Base-by-base conservation (phyloP, 2,113 vertebrate genomes). In the Dasyprocta punctata region DNA sequence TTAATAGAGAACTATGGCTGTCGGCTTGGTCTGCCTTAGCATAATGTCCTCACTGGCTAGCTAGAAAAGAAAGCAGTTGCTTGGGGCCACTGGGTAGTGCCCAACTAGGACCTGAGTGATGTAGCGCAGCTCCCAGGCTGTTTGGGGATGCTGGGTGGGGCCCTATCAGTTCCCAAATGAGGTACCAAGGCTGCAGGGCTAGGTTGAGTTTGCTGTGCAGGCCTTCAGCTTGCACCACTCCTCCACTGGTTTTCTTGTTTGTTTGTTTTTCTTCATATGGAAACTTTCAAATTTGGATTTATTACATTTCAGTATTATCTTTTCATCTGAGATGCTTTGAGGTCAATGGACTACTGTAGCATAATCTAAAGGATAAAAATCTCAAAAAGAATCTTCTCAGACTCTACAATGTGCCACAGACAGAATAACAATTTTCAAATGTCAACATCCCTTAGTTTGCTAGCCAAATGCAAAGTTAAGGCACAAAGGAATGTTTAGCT, bases 371-470 rank as follows among this genome's bases (percentile, higher is more conserved):
- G 1, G 52, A 49, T 10, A 65, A 56, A 28, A 83, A 7, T 41
- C 3, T 38, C 11, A 41, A 49, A 90, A 8, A 33, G 44, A 81
- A 30, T 17, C 17, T 93, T 73, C 54, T 75, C 33, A 83, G 33
- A 30, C 3, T 41, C n/a, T 16, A 28, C 16, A 14, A 0, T 20
- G 56, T 5, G 4, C 0, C 12, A 20, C 3, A 0, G 36, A 81
- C 13, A 90, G 38, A 12, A 33, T 80, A 33, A 26, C 10, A 67
- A 11, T 26, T 65, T 52, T 94, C 41, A 61, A 8, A 61, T 80
- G 44, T 33, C 61, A 26, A 16, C 0, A 26, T 2, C 33, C 7
- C 61, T 13, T 28, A 41, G 47, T n/a, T 17, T 60, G 14, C n/a
- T 60, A 73, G 33, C 49, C 28, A 94, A 13, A 56, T 44, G 80